Evolutionary conservation across 2,113 vertebrate species (phyloP).

Genomic region (Spilogale gracilis): DNA sequence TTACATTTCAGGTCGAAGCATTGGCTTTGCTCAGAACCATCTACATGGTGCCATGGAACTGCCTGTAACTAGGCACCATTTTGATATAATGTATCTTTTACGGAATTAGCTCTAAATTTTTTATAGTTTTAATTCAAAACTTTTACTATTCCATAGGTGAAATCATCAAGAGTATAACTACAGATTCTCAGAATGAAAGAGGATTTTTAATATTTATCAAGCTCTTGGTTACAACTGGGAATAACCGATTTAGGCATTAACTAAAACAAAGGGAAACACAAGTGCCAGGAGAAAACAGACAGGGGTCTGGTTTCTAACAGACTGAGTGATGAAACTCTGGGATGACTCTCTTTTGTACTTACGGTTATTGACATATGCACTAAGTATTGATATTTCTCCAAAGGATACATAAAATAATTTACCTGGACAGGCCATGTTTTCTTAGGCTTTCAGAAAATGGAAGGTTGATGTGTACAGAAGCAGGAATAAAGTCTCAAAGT

Average conservation of each 20-base stretch:
- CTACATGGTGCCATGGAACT: not conserved
- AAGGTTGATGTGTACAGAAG: not conserved
- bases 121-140: not conserved
- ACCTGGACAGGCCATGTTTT: not conserved
- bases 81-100: not conserved
- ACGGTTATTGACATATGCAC: not conserved
- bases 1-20: not conserved
- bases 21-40: not conserved
- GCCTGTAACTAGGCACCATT: not conserved
- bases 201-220: not conserved
- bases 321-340: not conserved
- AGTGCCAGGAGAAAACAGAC: not conserved
- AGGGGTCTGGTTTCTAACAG: not conserved
- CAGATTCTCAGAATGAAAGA: not conserved
- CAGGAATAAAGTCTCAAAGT: slow-evolving; percentile 16
- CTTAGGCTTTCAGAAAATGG: not conserved
- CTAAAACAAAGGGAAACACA: not conserved
- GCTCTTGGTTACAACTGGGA: not conserved
- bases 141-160: not conserved
- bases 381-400: not conserved
- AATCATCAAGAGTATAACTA: not conserved
- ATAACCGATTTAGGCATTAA: not conserved
- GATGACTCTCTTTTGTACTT: not conserved
- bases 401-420: not conserved
- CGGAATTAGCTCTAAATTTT: not conserved